Base-by-base conservation (phyloP, 1,140 invertebrate genomes). In the Cyclina sinensis region DNA sequence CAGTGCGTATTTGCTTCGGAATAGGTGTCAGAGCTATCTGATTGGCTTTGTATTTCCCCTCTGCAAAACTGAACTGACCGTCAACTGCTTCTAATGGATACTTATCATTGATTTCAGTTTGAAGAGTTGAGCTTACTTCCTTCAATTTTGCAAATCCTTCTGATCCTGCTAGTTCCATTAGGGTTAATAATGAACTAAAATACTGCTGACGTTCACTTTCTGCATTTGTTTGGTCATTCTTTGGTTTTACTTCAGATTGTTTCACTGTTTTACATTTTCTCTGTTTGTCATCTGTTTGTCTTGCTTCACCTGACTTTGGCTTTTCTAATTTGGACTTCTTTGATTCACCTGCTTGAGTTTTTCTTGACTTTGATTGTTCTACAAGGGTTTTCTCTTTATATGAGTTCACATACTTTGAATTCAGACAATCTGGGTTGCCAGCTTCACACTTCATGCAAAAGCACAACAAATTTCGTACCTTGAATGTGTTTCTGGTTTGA, bases 351-450 rank as follows among this genome's bases (percentile, higher is more conserved):
- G 62, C 62, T 68, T 68, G 62, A 24, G 62, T 68, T 68, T 73
- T 11, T 30, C 62, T 73, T 73, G 30, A 39, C 18, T 73, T 73
- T 39, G 37, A 7, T 39, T 73, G 68, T 39, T 73, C 68, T 73
- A 73, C 32, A 30, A 73, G 68, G 68, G 68, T 73, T n/a, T 16
- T 37, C 68, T 73, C 68, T 76, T 76, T 43, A 43, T 76, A 76
- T 14, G n/a, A 7, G 35, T 76, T 76, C 73, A 76, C 73, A 76
- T 76, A 76, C 35, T 7, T 43, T 43, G 73, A 76, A 76, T 76
- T 76, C 73, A 76, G 4, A 76, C 73, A 76, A 43, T 43, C 16
- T n/a, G 37, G 68, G 7, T 39, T 43, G 35, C 73, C 73, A 39
- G 32, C 73, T 76, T 76, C 35, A 76, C 73, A 76, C 9, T 76